Evolutionary conservation across 1,140 invertebrate species (phyloP), one percentile per base, ranked within the genome.

Genomic region (Aphelenchoides fujianensis): DNA sequence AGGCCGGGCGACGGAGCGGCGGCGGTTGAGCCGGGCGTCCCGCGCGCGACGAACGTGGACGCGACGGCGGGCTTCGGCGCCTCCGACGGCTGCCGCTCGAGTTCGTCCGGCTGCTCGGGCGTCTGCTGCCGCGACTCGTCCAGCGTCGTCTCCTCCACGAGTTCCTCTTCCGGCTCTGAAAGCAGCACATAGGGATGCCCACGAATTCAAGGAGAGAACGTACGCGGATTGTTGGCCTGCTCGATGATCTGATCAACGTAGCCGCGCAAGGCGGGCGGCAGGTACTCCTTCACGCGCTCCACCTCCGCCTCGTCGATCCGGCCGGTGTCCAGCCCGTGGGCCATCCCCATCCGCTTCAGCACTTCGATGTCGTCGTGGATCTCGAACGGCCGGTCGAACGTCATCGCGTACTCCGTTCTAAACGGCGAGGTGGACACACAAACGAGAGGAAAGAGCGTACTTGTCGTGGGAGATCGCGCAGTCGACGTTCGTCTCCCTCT

Each of bases 381-480:
- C 90, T 98, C 94, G 89, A 98, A 99, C 84, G 92, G 92, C 87
- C 97, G 92, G 88, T 96, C 93, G 88, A 99, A 98, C 86, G 95
- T 94, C 89, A 98, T 97, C 86, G 95, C 90, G 88, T 98, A 99
- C 87, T 98, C 95, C 86, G 91, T 94, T 88, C 94, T 97, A 87
- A 74, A 89, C 85, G 77, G 27, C 12, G n/a, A 68, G 19, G 30
- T 34, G 28, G 5, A 2, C 19, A 30, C n/a, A n/a, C n/a, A n/a
- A n/a, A n/a, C 7, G 36, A n/a, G 12, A 79, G 31, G 62, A 69
- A 72, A 30, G 41, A 32, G 89, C 91, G 88, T 88, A 96, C 94
- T 98, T 98, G 88, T 98, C 95, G 89, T 94, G 93, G 81, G 95
- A 96, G 87, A 98, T 97, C 86, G 92, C 94, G 89, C 95, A 98